These are phyloP conservation scores for Lutra lutra DNA, from an alignment of 2,797 vertebrate species.

Conservation along the genomic window DNA sequence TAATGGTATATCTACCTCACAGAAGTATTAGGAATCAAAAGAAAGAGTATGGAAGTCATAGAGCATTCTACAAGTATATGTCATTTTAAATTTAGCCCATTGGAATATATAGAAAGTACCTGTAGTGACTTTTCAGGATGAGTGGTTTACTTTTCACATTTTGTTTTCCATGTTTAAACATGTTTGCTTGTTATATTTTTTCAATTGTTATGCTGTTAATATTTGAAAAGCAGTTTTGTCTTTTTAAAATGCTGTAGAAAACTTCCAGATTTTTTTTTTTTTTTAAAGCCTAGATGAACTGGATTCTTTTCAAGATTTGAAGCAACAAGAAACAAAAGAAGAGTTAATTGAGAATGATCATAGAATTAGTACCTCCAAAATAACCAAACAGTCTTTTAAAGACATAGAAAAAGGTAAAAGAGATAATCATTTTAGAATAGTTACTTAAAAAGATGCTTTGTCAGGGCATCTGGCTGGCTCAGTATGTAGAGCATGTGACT, in stretches of 20 bases:
- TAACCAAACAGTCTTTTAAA: slow-evolving; percentile 54
- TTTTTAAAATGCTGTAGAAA: slow-evolving; percentile 49
- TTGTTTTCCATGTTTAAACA: background rate
- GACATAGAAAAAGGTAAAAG: slow-evolving; percentile 69
- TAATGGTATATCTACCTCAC: background rate
- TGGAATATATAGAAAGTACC: background rate
- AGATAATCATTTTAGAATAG: background rate
- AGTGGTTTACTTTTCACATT: background rate
- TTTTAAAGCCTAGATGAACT: slow-evolving; percentile 84
- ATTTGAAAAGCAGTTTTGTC: slow-evolving; percentile 60
- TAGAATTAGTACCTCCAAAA: slow-evolving; percentile 70
- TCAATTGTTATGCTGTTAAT: background rate
- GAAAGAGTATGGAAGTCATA: background rate
- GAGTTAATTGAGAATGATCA: slow-evolving; percentile 77
- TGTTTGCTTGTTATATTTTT: background rate
- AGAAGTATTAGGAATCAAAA: background rate
- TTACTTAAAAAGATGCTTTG: slow-evolving; percentile 11
- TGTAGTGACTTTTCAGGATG: background rate
- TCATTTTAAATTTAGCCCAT: background rate
- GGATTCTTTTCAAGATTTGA: slow-evolving; percentile 77
- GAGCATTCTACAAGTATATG: background rate
- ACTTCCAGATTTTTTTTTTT: slow-evolving; percentile 60
- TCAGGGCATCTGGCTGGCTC: background rate
- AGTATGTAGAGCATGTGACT: background rate
- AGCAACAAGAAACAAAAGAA: slow-evolving; percentile 81